phyloP scores from a whole-genome alignment of 2,797 vertebrate genomes.

The Phataginus tricuspis region DNA sequence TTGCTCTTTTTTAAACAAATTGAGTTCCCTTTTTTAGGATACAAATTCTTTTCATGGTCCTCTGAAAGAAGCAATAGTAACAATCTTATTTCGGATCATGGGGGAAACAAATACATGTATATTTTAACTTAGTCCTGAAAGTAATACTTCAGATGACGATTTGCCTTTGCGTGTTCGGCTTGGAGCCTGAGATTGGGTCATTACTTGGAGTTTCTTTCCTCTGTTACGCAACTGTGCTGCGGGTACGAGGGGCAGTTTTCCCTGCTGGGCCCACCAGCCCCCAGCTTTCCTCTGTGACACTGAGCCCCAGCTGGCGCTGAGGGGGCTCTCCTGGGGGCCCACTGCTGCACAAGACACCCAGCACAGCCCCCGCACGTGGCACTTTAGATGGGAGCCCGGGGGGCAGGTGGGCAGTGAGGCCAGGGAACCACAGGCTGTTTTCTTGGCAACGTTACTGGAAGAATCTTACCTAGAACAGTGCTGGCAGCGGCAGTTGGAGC shows the following conservation, averaged over 20 bases:
- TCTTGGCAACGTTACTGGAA: not conserved
- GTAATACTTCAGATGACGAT: not conserved
- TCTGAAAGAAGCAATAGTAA: conserved; percentile 59
- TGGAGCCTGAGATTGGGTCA: conserved; percentile 31
- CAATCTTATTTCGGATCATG: conserved; percentile 59
- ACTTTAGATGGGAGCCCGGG: conserved; percentile 60
- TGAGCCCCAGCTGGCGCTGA: not conserved
- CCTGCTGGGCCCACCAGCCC: not conserved
- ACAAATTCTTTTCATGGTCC: conserved; percentile 25
- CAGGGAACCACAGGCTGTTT: not conserved
- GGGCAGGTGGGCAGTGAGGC: not conserved
- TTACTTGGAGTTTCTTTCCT: conserved; percentile 8
- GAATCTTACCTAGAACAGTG: not conserved
- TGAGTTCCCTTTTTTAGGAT: conserved; percentile 45
- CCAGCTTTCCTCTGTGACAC: not conserved
- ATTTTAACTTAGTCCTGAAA: conserved; percentile 10
- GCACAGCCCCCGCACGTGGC: conserved; percentile 29
- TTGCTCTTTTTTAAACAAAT: conserved; percentile 61
- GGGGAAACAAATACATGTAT: conserved; percentile 37
- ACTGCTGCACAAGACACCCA: not conserved
- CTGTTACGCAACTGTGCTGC: not conserved
- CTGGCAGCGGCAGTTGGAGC: not conserved
- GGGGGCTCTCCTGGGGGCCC: not conserved
- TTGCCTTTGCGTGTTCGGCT: not conserved
- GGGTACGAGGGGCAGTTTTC: not conserved